Evolutionary conservation across 2,797 vertebrate species (phyloP).

Genomic region (Choloepus didactylus): DNA sequence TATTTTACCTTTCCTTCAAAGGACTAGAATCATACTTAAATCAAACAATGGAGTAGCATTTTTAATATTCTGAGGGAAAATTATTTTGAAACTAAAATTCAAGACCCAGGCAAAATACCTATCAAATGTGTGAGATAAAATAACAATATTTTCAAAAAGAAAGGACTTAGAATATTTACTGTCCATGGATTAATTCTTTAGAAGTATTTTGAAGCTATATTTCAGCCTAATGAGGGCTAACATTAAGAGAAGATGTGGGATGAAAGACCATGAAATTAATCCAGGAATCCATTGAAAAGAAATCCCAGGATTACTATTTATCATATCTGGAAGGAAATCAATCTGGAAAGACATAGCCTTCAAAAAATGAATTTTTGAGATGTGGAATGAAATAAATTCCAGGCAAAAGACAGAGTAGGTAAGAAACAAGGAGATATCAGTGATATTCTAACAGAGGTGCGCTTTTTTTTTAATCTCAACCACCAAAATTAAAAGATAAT

Average conservation of each 20-base stretch:
- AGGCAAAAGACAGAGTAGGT: not conserved
- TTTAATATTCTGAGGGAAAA: not conserved
- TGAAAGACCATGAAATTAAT: constrained; percentile 52
- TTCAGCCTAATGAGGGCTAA: constrained; percentile 53
- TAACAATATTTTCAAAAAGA: not conserved
- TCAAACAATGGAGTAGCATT: not conserved
- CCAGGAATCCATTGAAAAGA: constrained; percentile 47
- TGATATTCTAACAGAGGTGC: constrained; percentile 37
- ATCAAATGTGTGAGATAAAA: not conserved
- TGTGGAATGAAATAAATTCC: not conserved
- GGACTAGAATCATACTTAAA: not conserved
- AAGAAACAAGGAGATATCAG: constrained; percentile 3
- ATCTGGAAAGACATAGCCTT: constrained; percentile 21
- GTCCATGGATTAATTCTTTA: constrained; percentile 35
- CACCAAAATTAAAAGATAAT: constrained; percentile 26
- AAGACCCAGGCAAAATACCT: not conserved
- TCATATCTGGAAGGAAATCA: constrained; percentile 54
- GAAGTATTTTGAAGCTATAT: constrained; percentile 51
- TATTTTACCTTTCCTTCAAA: constrained; percentile 19
- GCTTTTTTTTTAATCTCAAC: constrained; percentile 32
- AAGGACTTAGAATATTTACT: constrained; percentile 7
- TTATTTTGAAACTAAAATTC: constrained; percentile 50
- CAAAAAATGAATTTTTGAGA: constrained; percentile 5
- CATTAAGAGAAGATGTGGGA: constrained; percentile 19
- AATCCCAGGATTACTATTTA: constrained; percentile 24